Base-by-base conservation (phyloP, 1,140 invertebrate species). In the Pteromalus puparum region DNA sequence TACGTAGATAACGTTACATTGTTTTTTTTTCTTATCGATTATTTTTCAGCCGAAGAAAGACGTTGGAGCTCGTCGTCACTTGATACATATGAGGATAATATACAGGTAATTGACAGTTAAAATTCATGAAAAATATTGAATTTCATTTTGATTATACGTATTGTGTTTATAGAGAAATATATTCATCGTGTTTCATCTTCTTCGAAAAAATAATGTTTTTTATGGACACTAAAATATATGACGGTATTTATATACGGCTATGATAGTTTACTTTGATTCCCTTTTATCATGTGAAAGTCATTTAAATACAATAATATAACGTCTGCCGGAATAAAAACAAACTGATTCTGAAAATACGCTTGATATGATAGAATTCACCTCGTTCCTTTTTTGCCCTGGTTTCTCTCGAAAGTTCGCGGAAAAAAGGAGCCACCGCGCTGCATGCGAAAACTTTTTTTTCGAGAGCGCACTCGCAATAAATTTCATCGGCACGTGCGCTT, bases 41-140 rank as follows among this genome's bases (percentile, higher is more conserved):
- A 48, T 21, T 7, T 15, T 53, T 83, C 26, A 61, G 10, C 46
- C 13, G 61, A 72, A 10, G 15, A 76, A 82, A 42, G 21, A 72
- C 67, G 48, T 2, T 53, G 34, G 34, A 34, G 6, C 24, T 48
- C n/a, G 61, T 68, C 65, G 21, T 78, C 2, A n/a, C 10, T 74
- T 75, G 72, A 84, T 84, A 81, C 46, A 48, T 10, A n/a, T 61
- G 15, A 21, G 53, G 53, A 61, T 61, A 61, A 61, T 61, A 61
- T 61, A 48, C 75, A 38, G 18, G 21, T 84, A 84, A 84, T 75
- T 81, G 83, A 84, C 78, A 84, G 53, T 67, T n/a, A 80, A 42
- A 65, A 79, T 84, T 83, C 21, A 42, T 72, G 72, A 70, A 83
- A 84, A 79, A 61, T 74, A 84, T 84, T 2, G 13, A 46, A n/a